Evolutionary conservation across 2,797 vertebrate genomes (phyloP), one percentile per base, ranked within the genome.

Genomic region (Acanthopagrus latus): DNA sequence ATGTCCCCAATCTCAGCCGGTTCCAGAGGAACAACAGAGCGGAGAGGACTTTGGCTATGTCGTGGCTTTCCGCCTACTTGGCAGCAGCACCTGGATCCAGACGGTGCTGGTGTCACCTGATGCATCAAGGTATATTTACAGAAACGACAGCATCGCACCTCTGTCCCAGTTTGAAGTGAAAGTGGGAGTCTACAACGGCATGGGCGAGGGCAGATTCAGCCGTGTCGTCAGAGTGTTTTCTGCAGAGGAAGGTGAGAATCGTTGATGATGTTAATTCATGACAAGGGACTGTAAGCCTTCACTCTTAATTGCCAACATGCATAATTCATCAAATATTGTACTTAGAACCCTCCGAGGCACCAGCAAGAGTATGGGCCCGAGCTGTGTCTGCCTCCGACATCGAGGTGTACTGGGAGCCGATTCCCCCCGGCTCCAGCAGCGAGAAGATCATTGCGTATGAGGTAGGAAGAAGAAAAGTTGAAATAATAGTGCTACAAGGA

Each of bases 21-120:
- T 97, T 86, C 91, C 96, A 62, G 97, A 98, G 83, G 96, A 98
- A 64, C 95, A 96, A 66, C 97, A 97, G 72, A 96, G 96, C 0
- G 96, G 96, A 71, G 96, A 96, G 78, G 96, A 95, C 25, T 97
- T 97, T 81, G 97, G 97, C 58, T 97, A 98, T 20, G 60, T 96
- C 0, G 21, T 98, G 81, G 93, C 96, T 92, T 95, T 97, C 80
- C 94, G 94, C 21, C 95, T 94, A 0, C 90, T 95, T 20, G 96
- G 96, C 75, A 95, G 95, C 3, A 86, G 87, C 67, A 91, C 86
- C 41, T 98, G 97, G 96, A 96, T 93, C 71, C 95, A 96, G 81
- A 93, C 95, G 1, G 95, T 91, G n/a, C 91, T 97, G 82, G 92
- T 94, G 1, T 95, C 95, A 0, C 90, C 94, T 27, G 97, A 98